Evolutionary conservation across 2,113 vertebrate species (phyloP), one percentile per base, ranked within the genome.

Genomic region (Tonatia bakeri): DNA sequence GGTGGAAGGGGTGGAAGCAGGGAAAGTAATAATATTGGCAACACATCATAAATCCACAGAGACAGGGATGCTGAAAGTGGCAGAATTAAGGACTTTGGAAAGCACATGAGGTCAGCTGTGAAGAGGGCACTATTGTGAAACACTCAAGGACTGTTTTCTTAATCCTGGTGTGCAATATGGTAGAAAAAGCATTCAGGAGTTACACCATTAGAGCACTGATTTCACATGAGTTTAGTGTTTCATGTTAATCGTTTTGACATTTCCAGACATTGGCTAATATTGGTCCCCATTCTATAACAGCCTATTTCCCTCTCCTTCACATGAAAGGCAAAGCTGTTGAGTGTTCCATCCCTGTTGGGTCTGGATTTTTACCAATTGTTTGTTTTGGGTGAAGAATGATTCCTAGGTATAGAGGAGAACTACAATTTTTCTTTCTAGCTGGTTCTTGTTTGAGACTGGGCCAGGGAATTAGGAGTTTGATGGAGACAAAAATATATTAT

Each of bases 1-100:
- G 91, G 79, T 96, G 87, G 90, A 94, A 95, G 59, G 43, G 90
- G 95, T 96, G 94, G 97, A 96, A 97, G 94, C 94, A 97, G 97
- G 96, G 33, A 94, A 96, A 93, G 82, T 94, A 91, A 96, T 96
- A 96, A 90, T 92, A 90, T 82, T 94, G 97, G 98, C 96, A 98
- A 94, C 97, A 97, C 97, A 72, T 96, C 97, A 97, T 98, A 98
- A 98, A 98, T 98, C 98, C 95, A 81, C 90, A 82, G 96, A 75
- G 47, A 98, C 92, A 87, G 92, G 76, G 87, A 97, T 96, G 97
- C 96, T 98, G 97, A 98, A 98, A 97, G 87, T 95, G 94, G 92
- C 97, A 98, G 97, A 94, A 93, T 96, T 97, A 98, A 98, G 97
- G 96, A 97, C 94, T 97, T 97, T 95, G 97, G 97, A 98, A 98